phyloP scores from a whole-genome alignment of 2,113 vertebrate species.

The Burhinus oedicnemus region DNA sequence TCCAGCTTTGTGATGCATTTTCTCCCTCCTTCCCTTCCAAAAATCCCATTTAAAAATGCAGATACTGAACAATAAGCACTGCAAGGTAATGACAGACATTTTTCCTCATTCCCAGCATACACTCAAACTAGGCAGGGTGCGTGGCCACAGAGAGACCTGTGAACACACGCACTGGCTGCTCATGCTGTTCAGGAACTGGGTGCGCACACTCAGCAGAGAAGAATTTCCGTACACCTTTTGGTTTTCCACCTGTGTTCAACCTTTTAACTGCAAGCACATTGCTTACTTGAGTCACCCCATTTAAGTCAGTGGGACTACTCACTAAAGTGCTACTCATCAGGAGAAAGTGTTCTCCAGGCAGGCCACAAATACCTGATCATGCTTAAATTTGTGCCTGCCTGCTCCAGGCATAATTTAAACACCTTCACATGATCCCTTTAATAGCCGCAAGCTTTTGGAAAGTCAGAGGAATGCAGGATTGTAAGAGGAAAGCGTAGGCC shows the following conservation, averaged over 20 bases:
- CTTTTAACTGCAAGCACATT: background rate
- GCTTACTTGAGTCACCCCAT: background rate
- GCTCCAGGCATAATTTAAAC: background rate
- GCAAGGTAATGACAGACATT: background rate
- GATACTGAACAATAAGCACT: background rate
- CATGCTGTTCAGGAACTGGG: background rate
- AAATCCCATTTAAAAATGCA: background rate
- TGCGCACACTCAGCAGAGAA: constrained; percentile 23
- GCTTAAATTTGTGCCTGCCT: background rate
- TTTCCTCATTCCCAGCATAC: background rate
- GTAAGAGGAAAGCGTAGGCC: background rate
- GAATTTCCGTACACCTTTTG: constrained; percentile 16
- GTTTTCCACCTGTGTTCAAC: constrained; percentile 15
- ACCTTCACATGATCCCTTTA: background rate
- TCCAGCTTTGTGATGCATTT: background rate
- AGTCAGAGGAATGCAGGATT: background rate
- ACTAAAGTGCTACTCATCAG: background rate
- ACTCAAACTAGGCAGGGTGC: background rate
- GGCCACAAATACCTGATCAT: background rate
- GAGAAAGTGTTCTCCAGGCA: background rate
- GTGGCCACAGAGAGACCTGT: background rate
- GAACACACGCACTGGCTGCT: constrained; percentile 5
- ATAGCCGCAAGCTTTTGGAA: background rate
- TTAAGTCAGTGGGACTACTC: background rate
- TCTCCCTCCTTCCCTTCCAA: background rate